Evolutionary conservation across 2,888 invertebrate species (phyloP), one percentile per base, ranked within the genome.

Genomic region (Synergus gifuensis): DNA sequence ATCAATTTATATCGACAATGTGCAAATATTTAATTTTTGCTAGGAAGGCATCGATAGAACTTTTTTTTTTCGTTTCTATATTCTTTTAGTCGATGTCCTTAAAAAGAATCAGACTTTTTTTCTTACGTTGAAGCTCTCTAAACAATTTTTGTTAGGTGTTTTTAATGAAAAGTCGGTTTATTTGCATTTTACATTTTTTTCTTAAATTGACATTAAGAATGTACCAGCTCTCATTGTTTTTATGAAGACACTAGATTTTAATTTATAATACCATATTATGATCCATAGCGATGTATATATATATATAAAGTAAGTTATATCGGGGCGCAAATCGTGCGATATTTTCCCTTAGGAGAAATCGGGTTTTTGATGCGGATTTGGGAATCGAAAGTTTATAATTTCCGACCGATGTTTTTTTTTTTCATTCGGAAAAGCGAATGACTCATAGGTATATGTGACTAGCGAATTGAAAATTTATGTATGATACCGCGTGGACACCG

Each of bases 381-480:
- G 62, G 12, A 5, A 14, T 28, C 14, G 28, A 28, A 62, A 22
- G 62, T 62, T 36, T 62, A 28, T 28, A 12, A 62, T 62, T 62
- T 62, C 28, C 62, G 28, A 62, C 14, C 62, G 12, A 62, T 62
- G 62, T 62, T 62, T 12, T 62, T 62, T 12, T 60, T 12, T 22
- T 62, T 62, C 22, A 18, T 62, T 28, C 28, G 28, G 62, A 28
- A 62, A 62, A 62, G 12, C 66, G 63, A 79, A 81, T 9, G 46
- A 78, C 77, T 46, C 58, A 69, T 76, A 79, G 28, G 63, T 78
- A 80, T 58, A 28, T 22, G 67, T 76, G 77, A 77, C 36, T 77
- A 76, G 42, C 78, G 66, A 64, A 78, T 78, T 79, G 78, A n/a
- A 40, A 76, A 76, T 40, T 40, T 76, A 63, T 77, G 73, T 80